These are phyloP conservation scores for Neelides folsomi DNA, from an alignment of 2,888 invertebrate species.

Conservation along the genomic window DNA sequence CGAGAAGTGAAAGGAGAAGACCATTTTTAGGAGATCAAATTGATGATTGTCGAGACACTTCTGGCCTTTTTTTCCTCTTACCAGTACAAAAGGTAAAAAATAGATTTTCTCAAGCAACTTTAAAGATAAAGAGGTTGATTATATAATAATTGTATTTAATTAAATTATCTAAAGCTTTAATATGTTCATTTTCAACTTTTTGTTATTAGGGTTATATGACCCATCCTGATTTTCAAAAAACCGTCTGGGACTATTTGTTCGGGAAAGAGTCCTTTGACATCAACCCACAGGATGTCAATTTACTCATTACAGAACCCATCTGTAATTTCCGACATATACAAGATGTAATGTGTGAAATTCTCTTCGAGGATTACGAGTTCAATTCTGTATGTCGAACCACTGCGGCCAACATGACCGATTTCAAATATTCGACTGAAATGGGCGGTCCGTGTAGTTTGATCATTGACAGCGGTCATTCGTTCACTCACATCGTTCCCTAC, in stretches of 20 bases:
- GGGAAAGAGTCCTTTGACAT: slow-evolving; percentile 70
- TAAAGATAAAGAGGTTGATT: not conserved
- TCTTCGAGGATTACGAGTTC: slow-evolving; percentile 95
- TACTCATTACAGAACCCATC: slow-evolving; percentile 85
- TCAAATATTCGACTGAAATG: slow-evolving; percentile 49
- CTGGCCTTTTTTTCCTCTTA: slow-evolving; percentile 82
- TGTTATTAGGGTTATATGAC: slow-evolving; percentile 62
- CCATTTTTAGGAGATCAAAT: slow-evolving; percentile 90
- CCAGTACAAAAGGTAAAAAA: slow-evolving; percentile 65
- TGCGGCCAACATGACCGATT: slow-evolving; percentile 65
- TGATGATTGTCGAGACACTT: slow-evolving; percentile 89
- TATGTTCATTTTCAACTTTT: slow-evolving; percentile 6
- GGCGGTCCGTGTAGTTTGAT: slow-evolving; percentile 56
- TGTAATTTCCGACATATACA: slow-evolving; percentile 85
- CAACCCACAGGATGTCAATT: slow-evolving; percentile 58
- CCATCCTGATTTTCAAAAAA: slow-evolving; percentile 93
- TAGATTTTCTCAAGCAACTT: not conserved
- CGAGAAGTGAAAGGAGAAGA: slow-evolving; percentile 84
- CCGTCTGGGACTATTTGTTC: slow-evolving; percentile 90
- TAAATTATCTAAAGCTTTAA: not conserved
- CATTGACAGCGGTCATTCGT: slow-evolving; percentile 90
- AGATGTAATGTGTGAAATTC: slow-evolving; percentile 86
- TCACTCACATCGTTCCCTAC: slow-evolving; percentile 86
- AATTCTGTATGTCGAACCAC: slow-evolving; percentile 65
- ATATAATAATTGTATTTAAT: not conserved